A percentile compares a stretch with the other conserved stretches of the same genome.
phyloP scores from a whole-genome alignment of 2,113 vertebrate species.

The Diadophis punctatus region DNA sequence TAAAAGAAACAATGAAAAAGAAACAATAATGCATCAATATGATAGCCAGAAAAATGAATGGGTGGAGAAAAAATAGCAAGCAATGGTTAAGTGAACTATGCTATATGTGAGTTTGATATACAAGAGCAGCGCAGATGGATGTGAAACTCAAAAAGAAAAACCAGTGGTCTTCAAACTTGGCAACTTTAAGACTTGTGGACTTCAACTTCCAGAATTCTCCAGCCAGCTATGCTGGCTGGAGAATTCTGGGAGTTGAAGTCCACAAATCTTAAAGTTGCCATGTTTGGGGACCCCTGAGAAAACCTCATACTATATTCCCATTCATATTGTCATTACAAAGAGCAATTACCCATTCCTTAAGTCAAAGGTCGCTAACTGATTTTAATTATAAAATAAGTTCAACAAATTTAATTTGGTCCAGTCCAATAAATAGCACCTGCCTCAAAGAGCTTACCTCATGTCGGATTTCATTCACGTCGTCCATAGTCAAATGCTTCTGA shows the following conservation, averaged over 20 bases:
- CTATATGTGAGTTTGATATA: neutral
- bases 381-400: neutral
- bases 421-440: neutral
- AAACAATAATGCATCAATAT: neutral
- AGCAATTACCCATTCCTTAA: neutral
- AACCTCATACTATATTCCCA: neutral
- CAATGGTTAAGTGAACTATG: neutral
- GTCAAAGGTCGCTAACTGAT: neutral
- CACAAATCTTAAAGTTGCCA: too few species aligned
- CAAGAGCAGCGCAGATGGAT: neutral
- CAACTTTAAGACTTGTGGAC: too few species aligned
- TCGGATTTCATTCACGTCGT: neutral
- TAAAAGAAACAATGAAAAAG: neutral
- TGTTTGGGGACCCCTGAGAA: neutral
- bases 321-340: too few species aligned
- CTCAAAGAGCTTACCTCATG: neutral
- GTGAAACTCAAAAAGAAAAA: neutral
- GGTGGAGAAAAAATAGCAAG: neutral
- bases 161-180: too few species aligned
- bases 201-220: too few species aligned
- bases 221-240: too few species aligned
- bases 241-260: too few species aligned
- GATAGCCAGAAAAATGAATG: neutral
- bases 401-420: neutral
- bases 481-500: rapidly evolving